These are phyloP conservation scores for Nebria brevicollis DNA, from an alignment of 2,888 invertebrate species.

Conservation along the genomic window DNA sequence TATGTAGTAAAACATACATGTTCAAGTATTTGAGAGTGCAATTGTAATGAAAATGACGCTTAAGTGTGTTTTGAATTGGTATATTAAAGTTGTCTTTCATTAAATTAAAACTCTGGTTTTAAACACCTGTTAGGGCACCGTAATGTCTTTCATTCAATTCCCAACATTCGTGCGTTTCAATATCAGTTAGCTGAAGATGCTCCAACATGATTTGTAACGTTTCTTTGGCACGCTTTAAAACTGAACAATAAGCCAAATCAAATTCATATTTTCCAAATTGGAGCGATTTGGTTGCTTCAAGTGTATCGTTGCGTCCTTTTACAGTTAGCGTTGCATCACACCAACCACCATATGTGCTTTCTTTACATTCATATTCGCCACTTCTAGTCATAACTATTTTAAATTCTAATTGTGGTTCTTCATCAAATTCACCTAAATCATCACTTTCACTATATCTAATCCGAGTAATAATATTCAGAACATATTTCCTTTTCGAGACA, in stretches of 20 bases:
- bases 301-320: slow-evolving; percentile 72
- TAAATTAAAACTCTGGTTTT: neutral
- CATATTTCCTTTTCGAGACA: slow-evolving; percentile 13
- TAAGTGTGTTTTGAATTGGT: no score
- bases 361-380: slow-evolving; percentile 60
- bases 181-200: slow-evolving; percentile 71
- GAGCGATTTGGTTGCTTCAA: slow-evolving; percentile 75
- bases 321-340: slow-evolving; percentile 60
- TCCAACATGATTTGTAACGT: slow-evolving; percentile 74
- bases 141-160: slow-evolving; percentile 84
- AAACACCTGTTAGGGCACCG: slow-evolving; percentile 79
- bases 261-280: slow-evolving; percentile 74
- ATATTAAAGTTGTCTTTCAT: no score
- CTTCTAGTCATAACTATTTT: slow-evolving; percentile 47
- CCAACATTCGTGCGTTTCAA: slow-evolving; percentile 78
- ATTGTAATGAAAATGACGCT: no score
- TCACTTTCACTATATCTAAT: neutral
- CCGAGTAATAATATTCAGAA: slow-evolving; percentile 25
- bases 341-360: slow-evolving; percentile 60
- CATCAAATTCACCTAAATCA: neutral
- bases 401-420: slow-evolving; percentile 22
- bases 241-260: slow-evolving; percentile 80
- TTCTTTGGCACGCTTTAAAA: slow-evolving; percentile 76
- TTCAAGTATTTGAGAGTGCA: neutral
- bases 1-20: neutral